Base-by-base conservation (phyloP, 2,888 invertebrate genomes). In the Drosophila sordidula region DNA sequence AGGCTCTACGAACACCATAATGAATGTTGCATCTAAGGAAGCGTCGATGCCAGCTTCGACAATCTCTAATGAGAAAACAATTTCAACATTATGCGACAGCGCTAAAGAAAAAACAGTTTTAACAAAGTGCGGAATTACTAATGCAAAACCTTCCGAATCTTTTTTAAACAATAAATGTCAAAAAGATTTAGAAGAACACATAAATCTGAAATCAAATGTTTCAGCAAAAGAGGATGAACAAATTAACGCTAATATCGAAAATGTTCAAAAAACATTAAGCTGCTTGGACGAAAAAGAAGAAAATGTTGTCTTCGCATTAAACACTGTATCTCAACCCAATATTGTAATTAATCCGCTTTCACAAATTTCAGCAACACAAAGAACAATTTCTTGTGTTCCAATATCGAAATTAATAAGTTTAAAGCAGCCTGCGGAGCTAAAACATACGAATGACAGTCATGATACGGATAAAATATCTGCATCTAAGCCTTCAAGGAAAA, bases 301-400 rank as follows among this genome's bases (percentile, higher is more conserved):
- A 11, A 34, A 47, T 11, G 25, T 26, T 36, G 8, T 4, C 2
- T 34, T 22, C 32, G n/a, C n/a, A 0, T 6, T 14, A 1, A 52
- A 44, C 1, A 12, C 16, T 38, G n/a, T 12, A 29, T 6, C 32
- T 14, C 32, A 46, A 25, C 41, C 57, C 55, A 51, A 49, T 56
- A 11, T 68, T 47, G 67, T 61, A 1, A 9, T 44, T 12, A 77
- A 63, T 47, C 65, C 72, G 4, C 18, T 56, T 12, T 29, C 65
- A 6, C 38, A 38, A 14, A 4, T 8, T 14, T 49, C 41, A 29
- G 12, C 18, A 14, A 36, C 25, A 1, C 32, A 46, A 26, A 51
- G 6, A 25, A 59, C 47, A 57, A 78, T 73, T 36, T 25, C 42
- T 14, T 73, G 74, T 47, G 62, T 74, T 25, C 73, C 78, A 4